Evolutionary conservation across 2,888 invertebrate genomes (phyloP), one percentile per base, ranked within the genome.

Genomic region (Clunio marinus): DNA sequence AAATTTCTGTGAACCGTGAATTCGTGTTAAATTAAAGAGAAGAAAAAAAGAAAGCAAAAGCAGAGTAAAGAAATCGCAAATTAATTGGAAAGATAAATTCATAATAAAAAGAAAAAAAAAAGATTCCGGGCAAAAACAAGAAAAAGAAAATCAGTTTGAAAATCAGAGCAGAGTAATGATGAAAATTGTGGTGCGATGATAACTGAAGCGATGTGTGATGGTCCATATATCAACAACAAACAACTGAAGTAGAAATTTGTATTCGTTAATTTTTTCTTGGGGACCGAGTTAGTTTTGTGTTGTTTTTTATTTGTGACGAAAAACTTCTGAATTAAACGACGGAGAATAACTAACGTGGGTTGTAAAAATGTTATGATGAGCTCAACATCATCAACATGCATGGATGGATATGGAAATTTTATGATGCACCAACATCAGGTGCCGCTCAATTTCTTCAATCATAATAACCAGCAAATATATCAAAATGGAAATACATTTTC

Each of bases 381-480:
- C 57, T 68, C 45, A 27, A 69, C 68, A 15, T 41, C 62, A 63
- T 37, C 70, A 70, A 65, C 70, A 70, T 70, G 70, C 41, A 70
- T 70, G 70, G 70, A 70, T 68, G 63, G 69, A 59, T 70, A 69
- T 60, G 69, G 67, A 35, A 70, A 69, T 69, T 68, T 69, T 25
- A 58, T 65, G 59, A 69, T 70, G 51, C 57, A 69, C 15, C 70
- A 69, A 45, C 69, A 57, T 37, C 65, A 55, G 45, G 57, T 57
- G 57, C 25, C 57, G 27, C 25, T 25, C n/a, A 57, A 57, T 22
- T 57, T 57, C 27, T 51, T 20, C 51, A 51, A 51, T 51, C 57
- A 25, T 10, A 25, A 8, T 4, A 27, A 27, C 51, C 74, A 75
- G 73, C 72, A 74, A 72, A 17, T 73, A 73, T 69, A 70, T 72